Conservation (phyloP, 1,140 invertebrate species). For the Anastatus disparis region DNA sequence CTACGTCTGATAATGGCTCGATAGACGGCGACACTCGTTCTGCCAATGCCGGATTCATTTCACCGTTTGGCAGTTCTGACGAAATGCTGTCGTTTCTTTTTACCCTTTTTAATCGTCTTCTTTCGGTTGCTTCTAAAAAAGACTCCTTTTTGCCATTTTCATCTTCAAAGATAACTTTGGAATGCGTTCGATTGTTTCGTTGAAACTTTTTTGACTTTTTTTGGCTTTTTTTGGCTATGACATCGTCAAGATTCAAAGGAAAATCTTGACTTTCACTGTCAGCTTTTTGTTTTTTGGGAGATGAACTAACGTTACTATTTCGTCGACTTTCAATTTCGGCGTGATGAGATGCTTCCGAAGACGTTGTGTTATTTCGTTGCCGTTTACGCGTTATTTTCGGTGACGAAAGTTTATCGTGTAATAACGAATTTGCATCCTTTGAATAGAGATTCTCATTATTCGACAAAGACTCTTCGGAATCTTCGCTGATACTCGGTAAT, state of each 20-base stretch:
- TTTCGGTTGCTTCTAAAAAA: conserved; percentile 28
- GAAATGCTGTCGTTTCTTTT: conserved; percentile 42
- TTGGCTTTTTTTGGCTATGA: not conserved
- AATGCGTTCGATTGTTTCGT: conserved; percentile 26
- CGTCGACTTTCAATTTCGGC: conserved; percentile 3
- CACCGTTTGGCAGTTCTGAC: conserved; percentile 42
- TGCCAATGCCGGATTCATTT: conserved; percentile 48
- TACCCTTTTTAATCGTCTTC: conserved; percentile 18
- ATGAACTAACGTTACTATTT: not conserved
- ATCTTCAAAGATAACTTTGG: conserved; percentile 13
- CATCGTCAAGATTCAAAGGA: not conserved
- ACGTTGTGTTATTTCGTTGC: conserved; percentile 11
- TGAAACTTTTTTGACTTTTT: conserved; percentile 9
- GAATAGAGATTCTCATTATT: conserved; percentile 30
- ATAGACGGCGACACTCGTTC: conserved; percentile 54
- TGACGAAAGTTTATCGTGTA: conserved; percentile 30
- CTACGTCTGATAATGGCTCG: conserved; percentile 50
- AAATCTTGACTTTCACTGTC: not conserved
- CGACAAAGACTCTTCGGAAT: conserved; percentile 26
- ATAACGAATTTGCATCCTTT: conserved; percentile 20
- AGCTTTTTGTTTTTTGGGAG: conserved; percentile 2
- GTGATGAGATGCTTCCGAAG: conserved; percentile 7
- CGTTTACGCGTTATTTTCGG: conserved; percentile 9
- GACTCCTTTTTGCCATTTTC: conserved; percentile 30
- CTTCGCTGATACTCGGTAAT: conserved; percentile 26